A percentile compares a stretch with the other conserved stretches of the same genome.
phyloP scores from a whole-genome alignment of 2,888 invertebrate genomes.

The Platycheirus albimanus region DNA sequence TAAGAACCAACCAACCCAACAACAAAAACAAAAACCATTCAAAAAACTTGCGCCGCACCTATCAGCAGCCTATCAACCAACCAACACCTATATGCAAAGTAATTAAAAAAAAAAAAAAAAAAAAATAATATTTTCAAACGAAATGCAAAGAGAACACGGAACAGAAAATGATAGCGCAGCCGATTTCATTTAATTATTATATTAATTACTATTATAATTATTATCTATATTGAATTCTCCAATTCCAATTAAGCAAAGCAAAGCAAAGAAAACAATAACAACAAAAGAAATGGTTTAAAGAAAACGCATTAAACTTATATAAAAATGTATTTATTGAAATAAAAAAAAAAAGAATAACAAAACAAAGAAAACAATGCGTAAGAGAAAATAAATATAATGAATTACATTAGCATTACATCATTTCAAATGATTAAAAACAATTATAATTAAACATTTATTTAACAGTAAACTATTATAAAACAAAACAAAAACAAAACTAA shows the following conservation, averaged over 20 bases:
- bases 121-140: constrained; percentile 29
- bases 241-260: constrained; percentile 55
- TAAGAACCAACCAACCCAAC: constrained; percentile 50
- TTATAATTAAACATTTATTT: constrained; percentile 72
- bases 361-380: constrained; percentile 46
- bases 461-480: constrained; percentile 70
- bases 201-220: constrained; percentile 70
- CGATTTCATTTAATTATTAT: constrained; percentile 69
- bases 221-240: constrained; percentile 68
- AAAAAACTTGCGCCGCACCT: constrained; percentile 65
- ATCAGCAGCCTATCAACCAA: no score
- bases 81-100: constrained; percentile 65
- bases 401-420: constrained; percentile 74
- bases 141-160: constrained; percentile 27
- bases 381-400: constrained; percentile 55
- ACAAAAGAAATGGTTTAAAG: constrained; percentile 48
- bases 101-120: constrained; percentile 14
- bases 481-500: constrained; percentile 26
- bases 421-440: constrained; percentile 72
- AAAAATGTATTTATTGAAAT: constrained; percentile 69
- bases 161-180: constrained; percentile 38
- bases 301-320: constrained; percentile 68
- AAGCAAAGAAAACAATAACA: constrained; percentile 63
- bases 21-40: constrained; percentile 42
- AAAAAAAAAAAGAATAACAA: constrained; percentile 32